Base-by-base conservation (phyloP, 2,797 vertebrate genomes). In the Phrynocephalus forsythii region DNA sequence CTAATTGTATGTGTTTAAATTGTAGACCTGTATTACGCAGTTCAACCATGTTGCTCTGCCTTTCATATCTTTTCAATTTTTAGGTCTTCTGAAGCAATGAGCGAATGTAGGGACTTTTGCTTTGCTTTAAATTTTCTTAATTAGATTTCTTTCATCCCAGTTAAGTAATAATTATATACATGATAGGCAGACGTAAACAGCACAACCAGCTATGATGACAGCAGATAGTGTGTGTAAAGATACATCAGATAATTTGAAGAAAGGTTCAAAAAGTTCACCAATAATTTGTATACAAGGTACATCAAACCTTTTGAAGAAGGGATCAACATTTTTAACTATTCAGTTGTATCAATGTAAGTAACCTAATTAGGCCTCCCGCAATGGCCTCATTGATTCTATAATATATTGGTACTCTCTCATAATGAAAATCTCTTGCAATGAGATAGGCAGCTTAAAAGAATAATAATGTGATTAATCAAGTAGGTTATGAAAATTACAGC, bases 301-400 rank as follows among this genome's bases (percentile, higher is more conserved):
- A 67, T 84, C 52, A 86, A 52, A 80, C 60, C 48, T 56, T 56
- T 77, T 90, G 91, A 89, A 92, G 93, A 90, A 71, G 56, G 80
- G 89, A 30, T 79, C 92, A 72, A 71, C 80, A 48, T 13, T n/a
- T 68, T 84, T 81, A 56, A 28, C 60, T 80, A 86, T 52, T 66
- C 30, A 90, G 81, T 91, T 78, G 67, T 92, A 73, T 91, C 87
- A 38, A 30, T 67, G 26, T 88, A 92, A 93, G 91, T 88, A 87
- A 82, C 73, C 88, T 56, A 72, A 60, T 68, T 86, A 48, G 18
- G 26, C 60, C 86, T 93, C 81, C 33, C 92, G 83, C 88, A 71
- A 86, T 93, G 94, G 85, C 60, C 66, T 63, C 76, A 79, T 89
- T 87, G 75, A 92, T 87, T 79, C 89, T 84, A 87, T 73, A 68